These are phyloP conservation scores for Gallinago media DNA, from an alignment of 2,113 vertebrate species.

Conservation along the genomic window DNA sequence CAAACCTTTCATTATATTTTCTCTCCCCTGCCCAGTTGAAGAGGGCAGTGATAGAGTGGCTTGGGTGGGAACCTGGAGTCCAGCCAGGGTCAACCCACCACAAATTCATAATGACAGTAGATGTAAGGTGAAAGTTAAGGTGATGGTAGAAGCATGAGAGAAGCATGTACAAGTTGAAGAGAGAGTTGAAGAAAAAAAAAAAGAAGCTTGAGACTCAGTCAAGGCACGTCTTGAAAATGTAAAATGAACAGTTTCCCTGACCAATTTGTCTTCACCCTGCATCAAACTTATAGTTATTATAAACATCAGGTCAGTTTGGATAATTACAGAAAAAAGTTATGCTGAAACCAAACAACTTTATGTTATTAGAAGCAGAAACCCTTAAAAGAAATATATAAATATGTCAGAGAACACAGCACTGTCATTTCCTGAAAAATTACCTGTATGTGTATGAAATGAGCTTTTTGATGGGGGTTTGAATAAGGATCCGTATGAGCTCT, in stretches of 20 bases:
- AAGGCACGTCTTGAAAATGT: neutral
- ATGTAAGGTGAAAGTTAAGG: neutral
- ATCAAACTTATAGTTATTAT: rapidly evolving
- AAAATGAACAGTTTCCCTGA: neutral
- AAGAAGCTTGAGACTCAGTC: neutral
- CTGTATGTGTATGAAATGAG: neutral
- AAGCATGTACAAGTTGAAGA: neutral
- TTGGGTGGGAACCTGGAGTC: neutral
- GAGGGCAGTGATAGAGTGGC: neutral
- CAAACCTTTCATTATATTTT: neutral
- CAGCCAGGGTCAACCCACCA: neutral
- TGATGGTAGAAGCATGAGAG: neutral
- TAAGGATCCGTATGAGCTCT: neutral
- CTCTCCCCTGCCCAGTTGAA: neutral
- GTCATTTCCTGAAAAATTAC: neutral
- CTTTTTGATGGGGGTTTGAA: neutral
- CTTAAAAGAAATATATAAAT: neutral
- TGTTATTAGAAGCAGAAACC: neutral
- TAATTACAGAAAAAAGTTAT: neutral
- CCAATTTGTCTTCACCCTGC: neutral
- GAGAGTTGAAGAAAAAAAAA: neutral
- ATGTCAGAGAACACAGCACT: neutral
- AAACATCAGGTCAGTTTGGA: neutral
- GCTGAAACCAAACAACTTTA: neutral
- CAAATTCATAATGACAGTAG: neutral